Evolutionary conservation across 1,140 invertebrate genomes (phyloP).

Genomic region (Trachymyrmex septentrionalis): DNA sequence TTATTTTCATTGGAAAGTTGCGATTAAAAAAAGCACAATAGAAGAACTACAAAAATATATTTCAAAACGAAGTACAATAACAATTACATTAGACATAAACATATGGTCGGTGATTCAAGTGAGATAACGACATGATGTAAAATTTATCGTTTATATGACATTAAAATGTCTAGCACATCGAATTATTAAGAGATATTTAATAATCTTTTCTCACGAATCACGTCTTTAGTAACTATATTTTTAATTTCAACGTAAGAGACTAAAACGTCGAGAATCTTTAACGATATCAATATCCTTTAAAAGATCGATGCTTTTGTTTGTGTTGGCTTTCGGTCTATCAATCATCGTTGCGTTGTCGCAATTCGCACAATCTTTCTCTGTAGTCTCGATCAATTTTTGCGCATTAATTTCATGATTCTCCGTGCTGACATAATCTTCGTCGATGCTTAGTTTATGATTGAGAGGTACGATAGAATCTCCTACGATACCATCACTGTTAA

Average conservation of each 20-base stretch:
- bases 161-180: neutral
- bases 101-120: neutral
- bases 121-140: neutral
- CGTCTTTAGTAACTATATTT: neutral
- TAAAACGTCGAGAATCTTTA: constrained; percentile 79
- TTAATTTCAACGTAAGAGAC: constrained; percentile 64
- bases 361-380: constrained; percentile 26
- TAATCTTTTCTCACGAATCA: neutral
- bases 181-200: neutral
- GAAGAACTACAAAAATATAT: constrained; percentile 18
- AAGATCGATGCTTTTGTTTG: neutral
- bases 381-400: constrained; percentile 64
- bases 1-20: no score
- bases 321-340: neutral
- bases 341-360: constrained; percentile 6
- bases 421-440: constrained; percentile 67
- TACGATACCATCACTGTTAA: constrained; percentile 27
- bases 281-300: constrained; percentile 71
- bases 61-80: constrained; percentile 30
- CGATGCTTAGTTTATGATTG: constrained; percentile 62
- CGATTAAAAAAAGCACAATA: neutral
- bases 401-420: constrained; percentile 64
- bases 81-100: constrained; percentile 12
- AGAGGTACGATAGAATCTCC: neutral
- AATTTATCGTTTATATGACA: constrained; percentile 4